Evolutionary conservation across 2,888 invertebrate genomes (phyloP), one percentile per base, ranked within the genome.

Genomic region (Eupithecia subumbrata): DNA sequence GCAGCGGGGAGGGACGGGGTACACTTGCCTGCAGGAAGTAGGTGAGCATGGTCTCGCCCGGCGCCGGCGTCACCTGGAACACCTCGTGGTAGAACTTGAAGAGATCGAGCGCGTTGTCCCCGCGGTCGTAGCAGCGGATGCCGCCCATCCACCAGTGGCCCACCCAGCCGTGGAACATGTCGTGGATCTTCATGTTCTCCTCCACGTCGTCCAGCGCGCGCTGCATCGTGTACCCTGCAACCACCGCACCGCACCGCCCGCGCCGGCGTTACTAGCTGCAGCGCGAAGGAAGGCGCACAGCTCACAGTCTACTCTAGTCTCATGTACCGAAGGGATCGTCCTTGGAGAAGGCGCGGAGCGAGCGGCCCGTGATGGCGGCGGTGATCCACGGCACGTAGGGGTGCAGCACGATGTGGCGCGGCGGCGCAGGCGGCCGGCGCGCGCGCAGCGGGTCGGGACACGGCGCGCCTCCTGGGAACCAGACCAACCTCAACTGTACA

Each of bases 11-110:
- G 2, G 83, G 37, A 37, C 7, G 40, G 40, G 9, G 18, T 3
- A n/a, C 48, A 48, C 48, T 48, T n/a, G 92, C 93, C 90, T 93
- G 92, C 12, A 94, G 82, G 72, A 87, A 88, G 72, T 93, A 93
- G 3, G 83, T 87, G 11, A 93, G 60, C 18, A 25, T 67, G 5
- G 48, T 72, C 43, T 72, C 69, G 0, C 40, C 67, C 9, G 12
- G 43, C 0, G 71, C 25, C 0, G 92, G 92, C 18, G 87, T 89
- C 18, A 91, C 79, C 25, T 85, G 84, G 81, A 94, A 93, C 8
- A 91, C 81, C 60, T 60, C 60, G 60, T 60, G 60, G 60, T 60
- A 60, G 60, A 60, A 60, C 60, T n/a, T 60, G 60, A 9, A 25
- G 60, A 68, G 5, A 2, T 68, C 68, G 9, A 43, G 22, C 2